phyloP scores from a whole-genome alignment of 2,113 vertebrate genomes.

The Cinclus mexicanus region DNA sequence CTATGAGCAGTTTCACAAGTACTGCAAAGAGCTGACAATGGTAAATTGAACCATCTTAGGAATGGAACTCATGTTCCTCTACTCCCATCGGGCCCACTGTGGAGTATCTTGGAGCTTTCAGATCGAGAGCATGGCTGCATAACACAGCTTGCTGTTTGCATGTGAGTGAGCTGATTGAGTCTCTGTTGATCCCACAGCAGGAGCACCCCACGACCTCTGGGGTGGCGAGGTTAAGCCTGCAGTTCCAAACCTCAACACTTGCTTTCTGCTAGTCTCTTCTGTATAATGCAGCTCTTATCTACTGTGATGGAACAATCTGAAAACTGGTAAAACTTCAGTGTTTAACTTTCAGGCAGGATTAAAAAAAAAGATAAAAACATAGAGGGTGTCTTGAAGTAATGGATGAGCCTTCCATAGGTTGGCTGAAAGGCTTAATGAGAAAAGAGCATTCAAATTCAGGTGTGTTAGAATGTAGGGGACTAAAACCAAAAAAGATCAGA shows the following conservation, averaged over 20 bases:
- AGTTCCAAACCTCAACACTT: neutral
- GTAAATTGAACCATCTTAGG: neutral
- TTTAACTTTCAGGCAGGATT: neutral
- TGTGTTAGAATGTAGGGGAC: neutral
- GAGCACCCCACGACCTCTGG: neutral
- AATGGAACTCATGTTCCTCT: rapidly evolving
- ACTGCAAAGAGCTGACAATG: neutral
- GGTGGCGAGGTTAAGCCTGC: neutral
- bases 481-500: neutral
- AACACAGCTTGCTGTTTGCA: neutral
- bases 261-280: neutral
- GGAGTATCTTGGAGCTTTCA: neutral
- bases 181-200: neutral
- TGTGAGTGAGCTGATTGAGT: neutral
- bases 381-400: neutral
- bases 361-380: neutral
- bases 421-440: neutral
- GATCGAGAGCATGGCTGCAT: neutral
- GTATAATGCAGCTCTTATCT: neutral
- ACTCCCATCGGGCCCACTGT: neutral
- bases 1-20: neutral
- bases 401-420: neutral
- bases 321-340: neutral
- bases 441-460: neutral
- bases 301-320: neutral